Conservation (phyloP, 2,888 invertebrate species). For the Xestia sexstrigata region DNA sequence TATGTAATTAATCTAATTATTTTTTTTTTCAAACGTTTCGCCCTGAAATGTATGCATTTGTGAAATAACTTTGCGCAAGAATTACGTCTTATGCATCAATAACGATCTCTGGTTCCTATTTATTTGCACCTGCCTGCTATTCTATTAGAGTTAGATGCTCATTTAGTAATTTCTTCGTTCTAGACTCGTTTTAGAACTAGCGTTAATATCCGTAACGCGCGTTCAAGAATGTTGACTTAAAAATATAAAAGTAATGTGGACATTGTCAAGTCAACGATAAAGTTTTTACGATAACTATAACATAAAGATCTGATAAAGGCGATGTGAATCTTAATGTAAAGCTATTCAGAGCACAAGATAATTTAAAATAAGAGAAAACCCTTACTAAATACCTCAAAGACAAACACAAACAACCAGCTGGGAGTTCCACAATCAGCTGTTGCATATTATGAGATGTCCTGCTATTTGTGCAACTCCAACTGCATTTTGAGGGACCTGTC, state of each 20-base stretch:
- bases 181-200: background rate
- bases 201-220: constrained; percentile 14
- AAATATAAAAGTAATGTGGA: constrained; percentile 15
- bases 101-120: constrained; percentile 15
- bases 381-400: no score
- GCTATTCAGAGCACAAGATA: background rate
- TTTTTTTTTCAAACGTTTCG: constrained; percentile 27
- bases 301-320: background rate
- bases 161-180: constrained; percentile 33
- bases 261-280: background rate
- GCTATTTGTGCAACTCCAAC: background rate
- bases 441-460: background rate
- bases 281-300: constrained; percentile 15
- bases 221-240: constrained; percentile 21
- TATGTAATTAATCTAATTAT: constrained; percentile 58
- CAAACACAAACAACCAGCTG: background rate
- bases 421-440: background rate
- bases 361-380: background rate
- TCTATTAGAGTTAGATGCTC: constrained; percentile 28
- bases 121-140: constrained; percentile 45
- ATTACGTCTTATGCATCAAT: constrained; percentile 42
- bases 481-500: background rate
- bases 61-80: constrained; percentile 43
- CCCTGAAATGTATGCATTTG: constrained; percentile 22
- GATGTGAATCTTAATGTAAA: constrained; percentile 1